Conservation (phyloP, 2,113 vertebrate genomes). For the Montifringilla adamsi region DNA sequence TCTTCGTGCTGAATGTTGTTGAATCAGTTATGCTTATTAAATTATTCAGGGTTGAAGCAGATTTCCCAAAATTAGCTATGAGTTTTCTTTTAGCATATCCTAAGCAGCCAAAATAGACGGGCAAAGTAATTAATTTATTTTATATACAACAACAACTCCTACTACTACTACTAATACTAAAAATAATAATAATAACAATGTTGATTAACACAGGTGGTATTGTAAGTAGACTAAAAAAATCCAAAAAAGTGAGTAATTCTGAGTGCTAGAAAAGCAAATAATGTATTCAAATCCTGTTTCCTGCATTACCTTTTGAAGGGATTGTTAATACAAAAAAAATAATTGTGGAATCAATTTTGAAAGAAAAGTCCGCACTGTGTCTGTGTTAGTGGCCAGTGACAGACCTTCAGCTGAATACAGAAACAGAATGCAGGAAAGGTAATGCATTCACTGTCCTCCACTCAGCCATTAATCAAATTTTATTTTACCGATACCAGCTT, state of each 20-base stretch:
- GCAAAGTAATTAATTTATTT: neutral
- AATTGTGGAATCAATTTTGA: neutral
- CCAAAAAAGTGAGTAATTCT: neutral
- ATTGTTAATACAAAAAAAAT: neutral
- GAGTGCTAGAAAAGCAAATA: neutral
- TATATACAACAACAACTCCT: neutral
- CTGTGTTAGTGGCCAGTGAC: neutral
- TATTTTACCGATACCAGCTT: neutral
- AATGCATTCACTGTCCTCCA: neutral
- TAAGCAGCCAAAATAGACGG: neutral
- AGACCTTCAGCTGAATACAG: neutral
- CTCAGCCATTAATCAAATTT: neutral
- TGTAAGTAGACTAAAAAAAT: neutral
- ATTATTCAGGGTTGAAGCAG: neutral
- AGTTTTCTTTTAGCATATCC: neutral
- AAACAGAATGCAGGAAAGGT: neutral
- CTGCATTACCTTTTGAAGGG: neutral
- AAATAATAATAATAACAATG: no score
- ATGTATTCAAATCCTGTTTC: neutral
- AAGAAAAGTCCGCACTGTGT: neutral
- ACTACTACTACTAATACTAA: neutral
- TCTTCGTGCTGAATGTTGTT: neutral
- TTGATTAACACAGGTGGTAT: neutral
- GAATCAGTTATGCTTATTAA: neutral
- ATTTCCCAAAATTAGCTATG: neutral